Base-by-base conservation (phyloP, 1,140 invertebrate genomes). In the Gonatopus flavifemur region DNA sequence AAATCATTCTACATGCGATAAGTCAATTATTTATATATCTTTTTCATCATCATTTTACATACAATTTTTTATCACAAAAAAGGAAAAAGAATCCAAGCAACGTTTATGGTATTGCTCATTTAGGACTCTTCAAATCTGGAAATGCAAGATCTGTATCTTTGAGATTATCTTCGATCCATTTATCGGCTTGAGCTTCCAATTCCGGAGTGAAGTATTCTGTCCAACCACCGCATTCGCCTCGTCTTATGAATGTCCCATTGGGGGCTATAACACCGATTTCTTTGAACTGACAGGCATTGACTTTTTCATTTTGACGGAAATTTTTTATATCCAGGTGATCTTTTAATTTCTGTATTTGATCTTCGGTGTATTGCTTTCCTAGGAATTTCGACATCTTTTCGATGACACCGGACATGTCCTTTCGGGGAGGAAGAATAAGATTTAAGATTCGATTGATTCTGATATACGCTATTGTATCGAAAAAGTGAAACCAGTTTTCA, bases 241-340 rank as follows among this genome's bases (percentile, higher is more conserved):
- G 81, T 21, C 84, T 74, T 3, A 87, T 80, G 62, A 86, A 86
- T 2, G 3, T 5, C n/a, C n/a, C n/a, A 0, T 21, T 7, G 1
- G 36, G 3, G 7, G 25, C 6, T 8, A 36, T 21, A 0, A 5
- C 1, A n/a, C n/a, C n/a, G n/a, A n/a, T n/a, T 22, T 2, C 1
- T 1, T 9, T 12, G 4, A 18, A n/a, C 7, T n/a, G 3, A 0
- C 16, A 7, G 3, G 13, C 1, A 19, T 52, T 52, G 1, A 88
- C 81, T n/a, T 84, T 83, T 36, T 80, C 77, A 74, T 91, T 92
- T 4, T 83, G 80, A 45, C 85, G 86, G 68, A 92, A 91, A 59
- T 83, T 87, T 16, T 85, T 77, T 55, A 93, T 88, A 57, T 83
- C 81, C 15, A 90, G 78, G 61, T 90, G 84, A 21, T 85, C 68